phyloP scores from a whole-genome alignment of 2,113 vertebrate species.

The Laterallus jamaicensis region DNA sequence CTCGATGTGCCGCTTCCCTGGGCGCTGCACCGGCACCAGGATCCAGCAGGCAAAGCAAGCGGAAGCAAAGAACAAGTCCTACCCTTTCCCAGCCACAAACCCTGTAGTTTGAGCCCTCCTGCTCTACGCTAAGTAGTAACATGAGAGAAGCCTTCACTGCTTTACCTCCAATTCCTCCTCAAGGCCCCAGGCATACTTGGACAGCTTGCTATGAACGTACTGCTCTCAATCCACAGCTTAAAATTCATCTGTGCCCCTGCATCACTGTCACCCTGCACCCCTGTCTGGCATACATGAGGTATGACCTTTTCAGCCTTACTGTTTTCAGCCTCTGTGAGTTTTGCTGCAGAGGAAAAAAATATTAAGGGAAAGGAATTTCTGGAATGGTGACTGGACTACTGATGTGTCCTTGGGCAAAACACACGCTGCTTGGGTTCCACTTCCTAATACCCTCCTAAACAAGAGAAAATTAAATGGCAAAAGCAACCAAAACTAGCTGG shows the following conservation, averaged over 20 bases:
- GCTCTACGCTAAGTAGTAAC: not conserved
- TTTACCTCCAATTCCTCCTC: not conserved
- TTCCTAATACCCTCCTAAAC: conserved; percentile 11
- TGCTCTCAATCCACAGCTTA: not conserved
- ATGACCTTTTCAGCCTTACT: conserved; percentile 59
- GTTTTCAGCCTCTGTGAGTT: not conserved
- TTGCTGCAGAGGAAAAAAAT: not conserved
- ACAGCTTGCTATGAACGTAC: not conserved
- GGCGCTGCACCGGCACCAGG: not conserved
- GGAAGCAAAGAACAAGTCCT: not conserved
- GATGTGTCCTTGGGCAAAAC: conserved; percentile 39
- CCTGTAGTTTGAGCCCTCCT: not conserved
- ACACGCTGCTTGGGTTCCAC: not conserved
- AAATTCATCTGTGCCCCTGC: not conserved
- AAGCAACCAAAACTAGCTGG: conserved; percentile 16
- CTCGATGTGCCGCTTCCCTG: not conserved
- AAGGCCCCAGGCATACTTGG: not conserved
- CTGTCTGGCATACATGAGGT: not conserved
- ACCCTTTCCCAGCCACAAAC: not conserved
- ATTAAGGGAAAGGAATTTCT: conserved; percentile 11
- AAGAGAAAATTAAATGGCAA: conserved; percentile 36
- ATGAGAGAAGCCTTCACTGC: not conserved
- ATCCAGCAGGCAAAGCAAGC: not conserved
- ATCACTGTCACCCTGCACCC: not conserved
- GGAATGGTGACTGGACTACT: conserved; percentile 49